A percentile compares a stretch with the other conserved stretches of the same genome.
Conservation (phyloP, 2,797 vertebrate species). For the Acanthurus leucopareius region DNA sequence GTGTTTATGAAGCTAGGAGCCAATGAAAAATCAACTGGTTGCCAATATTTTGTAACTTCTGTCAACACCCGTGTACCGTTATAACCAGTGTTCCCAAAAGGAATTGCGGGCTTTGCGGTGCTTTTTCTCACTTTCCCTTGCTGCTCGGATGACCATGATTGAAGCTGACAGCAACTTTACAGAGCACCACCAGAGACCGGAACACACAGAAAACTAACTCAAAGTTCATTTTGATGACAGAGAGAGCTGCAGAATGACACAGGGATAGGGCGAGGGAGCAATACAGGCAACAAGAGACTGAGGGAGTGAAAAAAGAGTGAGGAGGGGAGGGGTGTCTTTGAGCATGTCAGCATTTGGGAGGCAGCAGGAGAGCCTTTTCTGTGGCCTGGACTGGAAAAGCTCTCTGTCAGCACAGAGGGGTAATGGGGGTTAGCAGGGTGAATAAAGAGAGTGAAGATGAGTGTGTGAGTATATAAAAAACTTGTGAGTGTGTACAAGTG, state of each 20-base stretch:
- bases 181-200: constrained; percentile 17
- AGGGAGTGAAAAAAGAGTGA: constrained; percentile 22
- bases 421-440: constrained; percentile 78
- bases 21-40: constrained; percentile 14
- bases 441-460: constrained; percentile 40
- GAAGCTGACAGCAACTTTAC: constrained; percentile 49
- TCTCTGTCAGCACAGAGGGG: constrained; percentile 78
- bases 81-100: constrained; percentile 12
- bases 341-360: constrained; percentile 67
- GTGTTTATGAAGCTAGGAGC: not conserved
- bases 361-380: constrained; percentile 66
- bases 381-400: constrained; percentile 66
- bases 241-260: constrained; percentile 49
- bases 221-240: constrained; percentile 48
- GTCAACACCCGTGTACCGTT: not conserved
- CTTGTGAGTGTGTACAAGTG: constrained; percentile 34
- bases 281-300: constrained; percentile 34
- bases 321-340: constrained; percentile 50
- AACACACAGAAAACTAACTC: constrained; percentile 45
- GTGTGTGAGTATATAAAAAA: constrained; percentile 47
- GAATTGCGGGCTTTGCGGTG: constrained; percentile 12
- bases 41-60: constrained; percentile 17
- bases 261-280: constrained; percentile 23
- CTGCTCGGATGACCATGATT: constrained; percentile 33
- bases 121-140: constrained; percentile 15